Evolutionary conservation across 2,888 invertebrate genomes (phyloP), one percentile per base, ranked within the genome.

Genomic region (Rhamnusium bicolor): DNA sequence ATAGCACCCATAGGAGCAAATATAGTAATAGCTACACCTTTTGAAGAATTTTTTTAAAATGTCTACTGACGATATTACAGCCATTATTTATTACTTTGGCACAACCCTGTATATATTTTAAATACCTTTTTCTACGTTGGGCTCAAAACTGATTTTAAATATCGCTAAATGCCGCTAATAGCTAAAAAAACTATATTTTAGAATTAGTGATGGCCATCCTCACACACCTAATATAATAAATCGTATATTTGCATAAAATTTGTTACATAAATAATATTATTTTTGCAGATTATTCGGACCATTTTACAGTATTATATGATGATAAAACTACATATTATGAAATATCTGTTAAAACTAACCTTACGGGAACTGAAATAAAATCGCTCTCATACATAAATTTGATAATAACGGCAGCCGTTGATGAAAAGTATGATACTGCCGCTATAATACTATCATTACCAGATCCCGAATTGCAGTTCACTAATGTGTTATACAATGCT

Each of bases 391-490:
- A 76, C 61, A 70, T 80, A 63, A 54, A 72, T 16, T 29, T 82
- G 6, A 74, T 68, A 27, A 7, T 81, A n/a, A 54, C 53, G 51
- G 82, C 78, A 8, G 51, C 71, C 14, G 18, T 76, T 7, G 72
- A 56, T 27, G 67, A 27, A 56, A 24, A 58, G 12, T 74, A 68
- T 7, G 71, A 74, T 29, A 66, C 70, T n/a, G 67, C 79, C 14
- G 65, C 62, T 18, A 27, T 80, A 2, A 46, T 80, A 6, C 61
- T 82, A 7, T 69, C 71, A 16, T 24, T 80, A 62, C 77, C 78
- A 1, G 46, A 47, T 18, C 69, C 69, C 61, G 24, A 51, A 27
- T 68, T 76, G 6, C 62, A 72, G 12, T 79, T 79, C 51, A 71
- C 68, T 0, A 21, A 66, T 18, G n/a, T 46, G 6, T 18, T 73